Percentiles rank a stretch among this genome's conserved stretches.
These are phyloP conservation scores for Notechis scutatus DNA, from an alignment of 2,113 vertebrate species.

Conservation along the genomic window DNA sequence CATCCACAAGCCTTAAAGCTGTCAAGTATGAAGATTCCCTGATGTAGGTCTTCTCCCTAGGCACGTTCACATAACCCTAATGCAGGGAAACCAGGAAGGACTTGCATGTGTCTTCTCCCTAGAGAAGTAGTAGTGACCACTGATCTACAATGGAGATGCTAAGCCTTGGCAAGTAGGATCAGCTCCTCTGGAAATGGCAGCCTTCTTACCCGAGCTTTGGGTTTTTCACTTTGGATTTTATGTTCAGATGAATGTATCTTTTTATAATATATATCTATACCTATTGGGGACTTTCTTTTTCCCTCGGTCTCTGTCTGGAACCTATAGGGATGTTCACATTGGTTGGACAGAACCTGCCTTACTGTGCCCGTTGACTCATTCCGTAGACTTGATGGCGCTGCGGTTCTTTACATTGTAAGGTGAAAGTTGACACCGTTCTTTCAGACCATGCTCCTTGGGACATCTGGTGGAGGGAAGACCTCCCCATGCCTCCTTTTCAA, in stretches of 20 bases:
- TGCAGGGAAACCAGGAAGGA: neutral
- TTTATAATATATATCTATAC: neutral
- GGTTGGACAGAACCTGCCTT: too few species aligned
- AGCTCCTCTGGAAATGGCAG: neutral
- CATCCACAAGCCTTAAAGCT: too few species aligned
- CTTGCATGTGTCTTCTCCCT: neutral
- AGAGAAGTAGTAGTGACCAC: neutral
- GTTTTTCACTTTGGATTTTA: neutral
- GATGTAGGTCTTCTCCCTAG: neutral
- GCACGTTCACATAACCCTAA: neutral
- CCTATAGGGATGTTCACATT: neutral
- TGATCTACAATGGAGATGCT: neutral
- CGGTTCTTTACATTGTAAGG: neutral
- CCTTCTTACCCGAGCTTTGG: neutral
- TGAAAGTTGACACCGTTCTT: neutral
- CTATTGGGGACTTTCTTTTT: neutral
- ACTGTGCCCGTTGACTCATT: neutral
- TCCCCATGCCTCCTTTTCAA: conserved; percentile 39
- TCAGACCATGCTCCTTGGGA: neutral
- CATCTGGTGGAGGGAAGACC: neutral
- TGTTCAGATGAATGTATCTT: neutral
- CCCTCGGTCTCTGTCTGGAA: neutral
- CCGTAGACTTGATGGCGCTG: neutral
- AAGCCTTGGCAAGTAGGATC: neutral
- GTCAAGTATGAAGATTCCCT: too few species aligned